Conservation (phyloP, 2,113 vertebrate genomes). For the Labrus mixtus region DNA sequence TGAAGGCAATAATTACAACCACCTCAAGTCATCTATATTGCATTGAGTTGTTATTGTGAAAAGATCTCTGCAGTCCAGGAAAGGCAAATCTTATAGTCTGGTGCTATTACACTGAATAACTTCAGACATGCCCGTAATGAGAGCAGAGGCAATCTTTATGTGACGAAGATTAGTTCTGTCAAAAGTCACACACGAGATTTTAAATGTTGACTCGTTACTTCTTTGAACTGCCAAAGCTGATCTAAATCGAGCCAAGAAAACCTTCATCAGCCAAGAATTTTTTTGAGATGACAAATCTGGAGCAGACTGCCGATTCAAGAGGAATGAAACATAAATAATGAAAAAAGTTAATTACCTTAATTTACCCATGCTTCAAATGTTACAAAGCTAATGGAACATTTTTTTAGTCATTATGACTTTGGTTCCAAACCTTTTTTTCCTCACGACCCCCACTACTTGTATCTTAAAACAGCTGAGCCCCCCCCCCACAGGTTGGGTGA, state of each 20-base stretch:
- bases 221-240: not conserved
- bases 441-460: no score
- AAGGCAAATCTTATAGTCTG: conserved; percentile 6
- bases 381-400: no score
- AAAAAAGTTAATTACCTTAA: no score
- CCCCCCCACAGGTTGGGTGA: no score
- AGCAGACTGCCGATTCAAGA: no score
- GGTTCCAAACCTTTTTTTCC: no score
- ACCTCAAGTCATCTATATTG: conserved; percentile 34
- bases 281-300: no score
- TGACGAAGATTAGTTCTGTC: conserved; percentile 27
- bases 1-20: conserved; percentile 35
- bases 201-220: conserved; percentile 1
- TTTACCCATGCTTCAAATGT: no score
- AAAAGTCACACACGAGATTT: conserved; percentile 20
- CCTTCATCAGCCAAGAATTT: not conserved
- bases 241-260: not conserved
- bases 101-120: conserved; percentile 26
- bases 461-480: no score
- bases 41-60: conserved; percentile 16
- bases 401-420: no score
- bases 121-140: conserved; percentile 43
- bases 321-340: no score
- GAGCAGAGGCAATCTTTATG: conserved; percentile 1
- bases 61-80: conserved; percentile 24